Evolutionary conservation across 2,888 invertebrate genomes (phyloP), one percentile per base, ranked within the genome.

Genomic region (Amiota communis): DNA sequence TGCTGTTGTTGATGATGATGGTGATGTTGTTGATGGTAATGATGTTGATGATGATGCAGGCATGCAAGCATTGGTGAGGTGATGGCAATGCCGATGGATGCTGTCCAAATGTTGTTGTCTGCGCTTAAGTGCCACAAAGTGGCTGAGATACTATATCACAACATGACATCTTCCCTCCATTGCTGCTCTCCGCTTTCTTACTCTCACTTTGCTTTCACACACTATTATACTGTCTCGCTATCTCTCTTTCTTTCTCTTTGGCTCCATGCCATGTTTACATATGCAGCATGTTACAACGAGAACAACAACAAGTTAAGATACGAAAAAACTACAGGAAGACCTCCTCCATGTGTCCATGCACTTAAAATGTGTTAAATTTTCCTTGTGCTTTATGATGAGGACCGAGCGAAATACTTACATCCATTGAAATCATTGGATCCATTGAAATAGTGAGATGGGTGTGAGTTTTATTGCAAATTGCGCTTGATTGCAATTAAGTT

Each of bases 61-160:
- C 59, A 59, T 8, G 59, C n/a, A 11, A 20, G 17, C 23, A 59
- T 20, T 20, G 13, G 20, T 59, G 59, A 59, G 59, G 9, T 59
- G 17, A 59, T 8, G 15, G 15, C 17, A 9, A 20, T 51, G 53
- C 53, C n/a, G 53, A n/a, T 51, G 53, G 13, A 8, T 51, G n/a
- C 53, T 51, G 13, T 51, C 12, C 53, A 59, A 59, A 59, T 59
- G 59, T 59, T 68, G 53, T 36, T 4, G 36, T 68, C 67, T 68
- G 67, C 67, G 53, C 67, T 68, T 68, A 68, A 68, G 53, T 68
- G 67, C 67, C 67, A 51, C 67, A 68, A 68, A 68, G 67, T 68
- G 67, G 53, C 67, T 53, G 67, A 17, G 67, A 68, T 53, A 68
- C 51, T 68, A 53, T 68, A 68, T 23, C 67, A 53, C 67, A 53